These are phyloP conservation scores for Ia io DNA, from an alignment of 2,113 vertebrate genomes.

Conservation along the genomic window DNA sequence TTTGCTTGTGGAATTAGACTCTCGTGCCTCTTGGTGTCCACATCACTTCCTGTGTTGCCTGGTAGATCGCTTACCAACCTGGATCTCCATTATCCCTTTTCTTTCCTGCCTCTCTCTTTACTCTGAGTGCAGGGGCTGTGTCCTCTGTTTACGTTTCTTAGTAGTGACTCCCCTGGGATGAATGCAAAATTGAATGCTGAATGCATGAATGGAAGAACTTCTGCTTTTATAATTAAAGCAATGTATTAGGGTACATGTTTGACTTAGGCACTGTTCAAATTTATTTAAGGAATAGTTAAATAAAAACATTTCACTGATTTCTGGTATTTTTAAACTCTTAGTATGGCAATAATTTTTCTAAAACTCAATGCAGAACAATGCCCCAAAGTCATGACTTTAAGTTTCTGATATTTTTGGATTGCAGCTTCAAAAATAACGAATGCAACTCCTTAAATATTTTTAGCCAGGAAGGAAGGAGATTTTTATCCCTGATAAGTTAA, in stretches of 20 bases:
- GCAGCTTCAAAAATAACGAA: conserved; percentile 9
- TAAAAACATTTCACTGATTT: conserved; percentile 38
- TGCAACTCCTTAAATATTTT: not conserved
- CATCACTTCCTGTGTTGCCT: not conserved
- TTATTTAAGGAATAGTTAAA: conserved; percentile 36
- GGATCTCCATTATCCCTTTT: not conserved
- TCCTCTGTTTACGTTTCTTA: not conserved
- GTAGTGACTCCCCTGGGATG: not conserved
- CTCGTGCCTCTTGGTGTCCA: not conserved
- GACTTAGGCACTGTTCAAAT: not conserved
- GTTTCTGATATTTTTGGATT: conserved; percentile 48
- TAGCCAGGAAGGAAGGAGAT: not conserved
- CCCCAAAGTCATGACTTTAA: conserved; percentile 33
- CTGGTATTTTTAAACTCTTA: conserved; percentile 36
- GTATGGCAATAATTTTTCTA: conserved; percentile 16
- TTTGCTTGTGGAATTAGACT: not conserved
- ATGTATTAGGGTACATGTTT: not conserved
- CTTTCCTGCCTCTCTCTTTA: not conserved
- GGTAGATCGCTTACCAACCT: not conserved
- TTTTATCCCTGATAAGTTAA: not conserved
- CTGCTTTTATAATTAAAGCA: not conserved
- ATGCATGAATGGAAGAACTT: not conserved
- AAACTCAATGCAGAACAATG: conserved; percentile 41
- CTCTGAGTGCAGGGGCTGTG: not conserved
- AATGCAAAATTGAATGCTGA: not conserved